phyloP scores from a whole-genome alignment of 2,888 invertebrate genomes.

The Ormyrus nitidulus region DNA sequence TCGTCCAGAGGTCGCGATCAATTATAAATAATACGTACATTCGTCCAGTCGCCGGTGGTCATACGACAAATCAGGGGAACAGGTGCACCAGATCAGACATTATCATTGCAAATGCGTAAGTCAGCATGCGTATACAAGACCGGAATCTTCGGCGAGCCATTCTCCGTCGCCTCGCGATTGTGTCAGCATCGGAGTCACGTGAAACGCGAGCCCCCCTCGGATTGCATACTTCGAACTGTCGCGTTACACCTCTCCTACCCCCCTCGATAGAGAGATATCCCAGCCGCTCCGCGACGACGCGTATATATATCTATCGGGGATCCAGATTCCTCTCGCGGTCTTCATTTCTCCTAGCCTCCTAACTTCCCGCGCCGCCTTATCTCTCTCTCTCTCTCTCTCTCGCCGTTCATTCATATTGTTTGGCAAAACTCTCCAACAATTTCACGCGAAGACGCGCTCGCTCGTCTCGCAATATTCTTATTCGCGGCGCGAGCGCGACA shows the following conservation, averaged over 20 bases:
- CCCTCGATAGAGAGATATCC: neutral
- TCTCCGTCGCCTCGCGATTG: too few relatives aligned
- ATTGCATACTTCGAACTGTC: neutral
- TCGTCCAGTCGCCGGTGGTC: too few relatives aligned
- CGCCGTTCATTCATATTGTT: slow-evolving; percentile 1
- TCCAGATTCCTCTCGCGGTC: neutral
- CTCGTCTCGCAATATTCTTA: slow-evolving; percentile 20
- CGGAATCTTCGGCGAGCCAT: too few relatives aligned
- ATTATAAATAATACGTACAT: too few relatives aligned
- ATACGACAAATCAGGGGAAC: too few relatives aligned
- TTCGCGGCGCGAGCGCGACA: slow-evolving; percentile 3
- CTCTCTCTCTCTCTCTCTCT: too few relatives aligned
- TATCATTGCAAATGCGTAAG: too few relatives aligned
- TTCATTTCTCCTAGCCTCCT: neutral
- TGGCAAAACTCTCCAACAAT: slow-evolving; percentile 20
- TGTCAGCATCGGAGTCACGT: neutral
- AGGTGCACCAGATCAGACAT: too few relatives aligned
- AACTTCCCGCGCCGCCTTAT: neutral
- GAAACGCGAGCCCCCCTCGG: slow-evolving; percentile 6
- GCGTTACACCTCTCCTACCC: neutral
- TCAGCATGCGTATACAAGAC: too few relatives aligned
- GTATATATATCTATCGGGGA: neutral
- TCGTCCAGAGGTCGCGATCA: too few relatives aligned
- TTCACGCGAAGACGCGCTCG: neutral
- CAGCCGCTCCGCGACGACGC: too few relatives aligned